Evolutionary conservation across 1,140 invertebrate genomes (phyloP).

Genomic region (Stegodyphus mimosarum): DNA sequence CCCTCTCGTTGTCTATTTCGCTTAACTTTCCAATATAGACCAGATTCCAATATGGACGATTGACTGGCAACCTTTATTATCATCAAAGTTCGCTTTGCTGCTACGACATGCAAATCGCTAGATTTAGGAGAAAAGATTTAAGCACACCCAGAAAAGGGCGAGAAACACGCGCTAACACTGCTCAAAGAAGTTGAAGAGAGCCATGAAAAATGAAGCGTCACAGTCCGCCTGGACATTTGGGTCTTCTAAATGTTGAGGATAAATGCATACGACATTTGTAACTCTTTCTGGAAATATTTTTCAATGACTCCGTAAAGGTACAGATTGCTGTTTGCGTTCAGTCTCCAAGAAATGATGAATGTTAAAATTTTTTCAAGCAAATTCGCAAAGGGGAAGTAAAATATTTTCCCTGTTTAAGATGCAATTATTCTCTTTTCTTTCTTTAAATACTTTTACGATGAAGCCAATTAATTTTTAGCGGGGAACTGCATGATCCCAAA

Average conservation of each 20-base stretch:
- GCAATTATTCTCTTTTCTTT: too few species aligned
- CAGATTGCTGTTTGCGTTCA: too few species aligned
- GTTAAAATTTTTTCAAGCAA: too few species aligned
- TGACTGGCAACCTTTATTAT: constrained; percentile 57
- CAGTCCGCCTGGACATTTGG: neutral
- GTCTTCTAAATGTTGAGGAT: neutral
- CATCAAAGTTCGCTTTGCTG: constrained; percentile 34
- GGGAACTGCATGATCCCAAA: too few species aligned
- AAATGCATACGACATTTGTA: neutral
- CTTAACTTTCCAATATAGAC: constrained; percentile 56
- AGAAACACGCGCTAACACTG: constrained; percentile 2
- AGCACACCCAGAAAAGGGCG: too few species aligned
- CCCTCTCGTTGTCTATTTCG: constrained; percentile 48
- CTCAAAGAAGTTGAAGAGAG: neutral
- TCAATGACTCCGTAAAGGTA: too few species aligned
- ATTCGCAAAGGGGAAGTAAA: too few species aligned
- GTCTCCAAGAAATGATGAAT: too few species aligned
- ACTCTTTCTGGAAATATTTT: neutral
- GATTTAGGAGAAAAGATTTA: constrained; percentile 35
- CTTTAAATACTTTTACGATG: too few species aligned
- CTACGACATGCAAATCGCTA: constrained; percentile 25
- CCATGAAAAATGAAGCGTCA: constrained; percentile 34
- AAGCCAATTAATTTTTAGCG: too few species aligned
- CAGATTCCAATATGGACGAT: constrained; percentile 58
- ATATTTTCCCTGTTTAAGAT: too few species aligned